A percentile compares a stretch with the other conserved stretches of the same genome.
phyloP scores from a whole-genome alignment of 2,797 vertebrate species.

The Remorina albescens region DNA sequence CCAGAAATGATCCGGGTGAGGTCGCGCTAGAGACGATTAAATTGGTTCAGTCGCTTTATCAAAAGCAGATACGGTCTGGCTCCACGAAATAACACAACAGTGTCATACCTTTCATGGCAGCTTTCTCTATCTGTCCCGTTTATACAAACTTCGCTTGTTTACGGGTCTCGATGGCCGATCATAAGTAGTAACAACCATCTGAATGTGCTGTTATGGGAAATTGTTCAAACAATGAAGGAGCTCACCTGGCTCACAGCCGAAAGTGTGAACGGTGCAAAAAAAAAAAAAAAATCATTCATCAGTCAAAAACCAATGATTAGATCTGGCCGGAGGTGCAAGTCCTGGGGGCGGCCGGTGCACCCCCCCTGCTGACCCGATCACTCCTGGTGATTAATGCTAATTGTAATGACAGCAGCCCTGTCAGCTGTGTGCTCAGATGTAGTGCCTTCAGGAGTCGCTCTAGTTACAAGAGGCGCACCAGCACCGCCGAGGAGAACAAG shows the following conservation, averaged over 20 bases:
- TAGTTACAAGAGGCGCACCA: slow-evolving; percentile 80
- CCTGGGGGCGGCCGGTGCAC: background rate
- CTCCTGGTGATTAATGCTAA: slow-evolving; percentile 79
- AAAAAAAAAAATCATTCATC: slow-evolving; percentile 4
- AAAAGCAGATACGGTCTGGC: slow-evolving; percentile 43
- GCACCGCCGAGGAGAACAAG: slow-evolving; percentile 72
- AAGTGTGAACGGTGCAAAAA: background rate
- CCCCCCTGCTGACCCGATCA: slow-evolving; percentile 70
- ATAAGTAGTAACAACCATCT: background rate
- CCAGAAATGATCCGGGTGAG: slow-evolving; percentile 82
- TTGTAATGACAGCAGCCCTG: slow-evolving; percentile 79
- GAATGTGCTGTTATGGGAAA: slow-evolving; percentile 10
- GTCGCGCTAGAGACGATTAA: slow-evolving; percentile 82
- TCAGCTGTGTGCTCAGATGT: slow-evolving; percentile 78
- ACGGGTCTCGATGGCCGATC: background rate
- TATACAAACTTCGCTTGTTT: background rate
- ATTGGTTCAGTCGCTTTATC: slow-evolving; percentile 47
- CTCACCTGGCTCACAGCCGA: slow-evolving; percentile 34
- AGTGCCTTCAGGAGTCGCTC: slow-evolving; percentile 86
- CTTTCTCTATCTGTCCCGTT: background rate
- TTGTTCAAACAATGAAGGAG: slow-evolving; percentile 51
- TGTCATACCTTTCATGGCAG: slow-evolving; percentile 18
- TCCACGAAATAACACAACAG: slow-evolving; percentile 9
- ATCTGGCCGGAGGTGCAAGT: slow-evolving; percentile 36
- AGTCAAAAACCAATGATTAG: slow-evolving; percentile 29